Evolutionary conservation across 1,140 invertebrate species (phyloP).

Genomic region (Heliothis virescens): DNA sequence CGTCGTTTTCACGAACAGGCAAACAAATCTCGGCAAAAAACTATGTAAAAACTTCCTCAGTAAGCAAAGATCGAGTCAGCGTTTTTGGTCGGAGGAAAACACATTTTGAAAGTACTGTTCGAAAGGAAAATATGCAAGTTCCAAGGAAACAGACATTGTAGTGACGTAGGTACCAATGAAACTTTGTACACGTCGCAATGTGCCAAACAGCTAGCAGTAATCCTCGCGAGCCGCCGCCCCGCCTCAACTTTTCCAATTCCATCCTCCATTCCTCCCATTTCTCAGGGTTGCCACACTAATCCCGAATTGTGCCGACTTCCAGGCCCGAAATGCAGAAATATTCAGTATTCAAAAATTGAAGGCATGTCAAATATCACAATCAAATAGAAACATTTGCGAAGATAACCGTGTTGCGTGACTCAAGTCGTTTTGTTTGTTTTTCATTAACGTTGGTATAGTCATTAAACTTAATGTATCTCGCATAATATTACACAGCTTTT

Average conservation of each 20-base stretch:
- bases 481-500: conserved; percentile 30
- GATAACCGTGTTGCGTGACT: conserved; percentile 39
- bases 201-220: conserved; percentile 59
- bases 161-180: conserved; percentile 52
- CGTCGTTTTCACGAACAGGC: conserved; percentile 16
- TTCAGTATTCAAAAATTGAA: conserved; percentile 54
- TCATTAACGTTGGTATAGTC: conserved; percentile 36
- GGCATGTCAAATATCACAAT: conserved; percentile 55
- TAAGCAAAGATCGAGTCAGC: conserved; percentile 36
- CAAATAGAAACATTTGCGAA: conserved; percentile 53
- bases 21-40: conserved; percentile 35
- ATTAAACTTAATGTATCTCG: conserved; percentile 39
- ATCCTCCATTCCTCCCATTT: conserved; percentile 58
- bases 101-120: conserved; percentile 44
- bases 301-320: conserved; percentile 64
- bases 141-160: conserved; percentile 39
- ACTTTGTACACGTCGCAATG: conserved; percentile 59
- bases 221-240: conserved; percentile 55
- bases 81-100: conserved; percentile 35
- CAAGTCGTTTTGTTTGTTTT: conserved; percentile 49
- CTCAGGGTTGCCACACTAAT: conserved; percentile 66
- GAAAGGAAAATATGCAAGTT: conserved; percentile 48
- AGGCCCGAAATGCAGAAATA: conserved; percentile 61
- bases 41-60: conserved; percentile 34
- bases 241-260: conserved; percentile 71